Conservation (phyloP, 2,113 vertebrate genomes). For the Dinomys branickii region DNA sequence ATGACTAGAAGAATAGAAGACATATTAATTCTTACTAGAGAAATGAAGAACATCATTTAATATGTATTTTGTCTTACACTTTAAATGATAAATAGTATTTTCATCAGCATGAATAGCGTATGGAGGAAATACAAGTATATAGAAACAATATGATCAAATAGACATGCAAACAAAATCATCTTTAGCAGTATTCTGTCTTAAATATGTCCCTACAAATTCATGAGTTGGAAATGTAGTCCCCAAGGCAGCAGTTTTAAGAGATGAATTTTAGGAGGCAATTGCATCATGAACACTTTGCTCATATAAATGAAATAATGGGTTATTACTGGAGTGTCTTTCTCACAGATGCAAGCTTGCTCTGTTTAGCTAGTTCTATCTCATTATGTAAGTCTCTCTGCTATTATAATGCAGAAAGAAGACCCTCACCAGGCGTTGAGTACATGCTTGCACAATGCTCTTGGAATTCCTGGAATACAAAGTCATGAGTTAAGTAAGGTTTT, state of each 20-base stretch:
- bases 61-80: not conserved
- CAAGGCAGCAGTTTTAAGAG: not conserved
- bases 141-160: slow-evolving; percentile 2
- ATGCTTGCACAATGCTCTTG: not conserved
- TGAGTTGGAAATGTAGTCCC: not conserved
- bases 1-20: not conserved
- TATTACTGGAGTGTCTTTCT: not conserved
- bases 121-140: not conserved
- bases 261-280: no score
- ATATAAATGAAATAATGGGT: no score
- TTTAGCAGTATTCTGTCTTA: not conserved
- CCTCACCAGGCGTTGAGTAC: not conserved
- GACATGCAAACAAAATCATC: not conserved
- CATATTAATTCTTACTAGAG: not conserved
- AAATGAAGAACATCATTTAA: not conserved
- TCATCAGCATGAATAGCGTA: not conserved
- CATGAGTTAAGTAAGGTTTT: not conserved
- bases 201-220: not conserved
- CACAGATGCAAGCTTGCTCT: no score
- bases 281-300: no score
- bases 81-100: not conserved
- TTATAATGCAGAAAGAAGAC: no score
- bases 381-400: not conserved
- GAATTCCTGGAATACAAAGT: not conserved
- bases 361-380: not conserved